Evolutionary conservation across 2,888 invertebrate species (phyloP), one percentile per base, ranked within the genome.

Genomic region (Xestia xanthographa): DNA sequence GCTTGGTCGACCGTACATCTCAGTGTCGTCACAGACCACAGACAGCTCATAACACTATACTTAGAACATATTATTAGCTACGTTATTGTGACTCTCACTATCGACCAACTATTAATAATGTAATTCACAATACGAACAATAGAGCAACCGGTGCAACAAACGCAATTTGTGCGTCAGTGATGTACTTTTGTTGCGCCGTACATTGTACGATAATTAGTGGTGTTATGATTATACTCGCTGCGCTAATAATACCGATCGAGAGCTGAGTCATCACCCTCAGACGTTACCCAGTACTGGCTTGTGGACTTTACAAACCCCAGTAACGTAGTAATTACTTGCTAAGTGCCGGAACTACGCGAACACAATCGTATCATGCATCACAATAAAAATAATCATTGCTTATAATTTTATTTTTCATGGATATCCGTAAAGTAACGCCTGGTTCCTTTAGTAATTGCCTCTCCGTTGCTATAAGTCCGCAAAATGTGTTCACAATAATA

Each of bases 331-430:
- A 60, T 60, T 34, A 20, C 17, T 20, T 20, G 38, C 65, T 29
- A 45, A 75, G n/a, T 65, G 26, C 65, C 75, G 65, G 74, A 73
- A 50, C 74, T n/a, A 5, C 26, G 34, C 43, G 43, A 45, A 65
- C 50, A 73, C 41, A 75, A 43, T 75, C 17, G 62, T 2, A 34
- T 41, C n/a, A 50, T 43, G n/a, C 48, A 41, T 50, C 43, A 20
- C 11, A 43, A 22, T 45, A 53, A 75, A 45, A 75, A 65, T 8
- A 75, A 11, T 26, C 17, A 50, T 62, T 74, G 43, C 43, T 50
- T 62, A 11, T 50, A 20, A n/a, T 62, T 43, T 45, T 6, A 22
- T 45, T 26, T 50, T 38, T 22, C 17, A 66, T 53, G 22, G 22
- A 75, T 34, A 53, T 38, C 26, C 22, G 75, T 53, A 9, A 34